A percentile compares a stretch with the other conserved stretches of the same genome.
These are phyloP conservation scores for Plutella xylostella DNA, from an alignment of 2,888 invertebrate genomes.

Conservation along the genomic window DNA sequence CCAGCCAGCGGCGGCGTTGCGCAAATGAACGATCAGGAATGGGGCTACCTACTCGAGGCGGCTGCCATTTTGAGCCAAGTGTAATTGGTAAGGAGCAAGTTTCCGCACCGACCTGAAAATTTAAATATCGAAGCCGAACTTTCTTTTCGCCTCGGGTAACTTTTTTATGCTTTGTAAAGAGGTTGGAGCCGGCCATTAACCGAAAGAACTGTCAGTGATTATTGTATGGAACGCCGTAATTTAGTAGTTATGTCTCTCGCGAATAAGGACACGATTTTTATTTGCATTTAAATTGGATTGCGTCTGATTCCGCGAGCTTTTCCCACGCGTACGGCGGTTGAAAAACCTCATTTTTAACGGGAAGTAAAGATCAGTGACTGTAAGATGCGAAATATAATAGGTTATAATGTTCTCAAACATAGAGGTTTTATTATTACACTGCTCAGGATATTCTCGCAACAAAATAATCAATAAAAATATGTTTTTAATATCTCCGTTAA, in stretches of 20 bases:
- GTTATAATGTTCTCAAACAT: no score
- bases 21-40: conserved; percentile 38
- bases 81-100: no score
- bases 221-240: no score
- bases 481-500: background rate
- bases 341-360: background rate
- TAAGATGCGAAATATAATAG: background rate
- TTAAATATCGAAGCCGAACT: no score
- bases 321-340: background rate
- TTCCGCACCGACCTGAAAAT: no score
- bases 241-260: background rate
- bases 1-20: conserved; percentile 49
- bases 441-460: no score
- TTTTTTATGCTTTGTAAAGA: no score
- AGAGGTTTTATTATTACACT: no score
- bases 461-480: conserved; percentile 2
- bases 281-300: conserved; percentile 3
- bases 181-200: no score
- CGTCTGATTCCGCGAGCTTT: background rate
- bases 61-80: no score
- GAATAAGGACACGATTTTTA: background rate
- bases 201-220: no score
- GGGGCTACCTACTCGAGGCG: conserved; percentile 20
- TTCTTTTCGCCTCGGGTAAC: no score
- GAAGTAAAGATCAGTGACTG: background rate